Base-by-base conservation (phyloP, 2,888 invertebrate genomes). In the Cactoblastis cactorum region DNA sequence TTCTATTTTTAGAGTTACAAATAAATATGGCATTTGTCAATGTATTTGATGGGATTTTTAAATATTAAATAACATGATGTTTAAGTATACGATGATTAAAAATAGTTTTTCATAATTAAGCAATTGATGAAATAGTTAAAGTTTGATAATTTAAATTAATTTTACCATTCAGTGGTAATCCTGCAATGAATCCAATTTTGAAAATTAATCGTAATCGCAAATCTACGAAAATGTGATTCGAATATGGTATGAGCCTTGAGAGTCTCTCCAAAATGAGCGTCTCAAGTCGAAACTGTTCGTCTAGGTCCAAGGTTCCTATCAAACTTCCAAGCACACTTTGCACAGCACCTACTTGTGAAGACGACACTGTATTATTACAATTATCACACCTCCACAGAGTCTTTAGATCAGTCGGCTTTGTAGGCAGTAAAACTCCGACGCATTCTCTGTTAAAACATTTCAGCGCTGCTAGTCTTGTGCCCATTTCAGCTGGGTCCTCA, bases 401-500 rank as follows among this genome's bases (percentile, higher is more conserved):
- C 52, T 65, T 74, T 12, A 72, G 65, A 47, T 86, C 76, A 46
- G 92, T 72, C 15, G 93, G 89, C 45, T 86, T 72, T 17, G 71
- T 61, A 0, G 93, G 92, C 14, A 93, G 67, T 12, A 94, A 70
- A 6, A 86, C 69, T 18, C 93, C 93, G 14, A 75, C 66, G 59
- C 92, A 91, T 33, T 78, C 69, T 49, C 86, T 80, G 57, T 88
- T 74, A 50, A 89, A 81, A 63, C 92, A 93, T 50, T 85, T 83
- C 11, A 92, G 59, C 3, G 91, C 91, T 19, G 91, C 83, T 22
- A 93, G 69, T 38, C 77, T 77, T 0, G 92, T 89, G 1, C 91
- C 92, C 69, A 88, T 91, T 80, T 94, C 94, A 32, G 90, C 89
- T 1, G 89, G 86, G 73, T 94, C 94, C 17, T 68, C 62, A 69